Evolutionary conservation across 2,888 invertebrate species (phyloP).

Genomic region (Tuberolachnus salignus): DNA sequence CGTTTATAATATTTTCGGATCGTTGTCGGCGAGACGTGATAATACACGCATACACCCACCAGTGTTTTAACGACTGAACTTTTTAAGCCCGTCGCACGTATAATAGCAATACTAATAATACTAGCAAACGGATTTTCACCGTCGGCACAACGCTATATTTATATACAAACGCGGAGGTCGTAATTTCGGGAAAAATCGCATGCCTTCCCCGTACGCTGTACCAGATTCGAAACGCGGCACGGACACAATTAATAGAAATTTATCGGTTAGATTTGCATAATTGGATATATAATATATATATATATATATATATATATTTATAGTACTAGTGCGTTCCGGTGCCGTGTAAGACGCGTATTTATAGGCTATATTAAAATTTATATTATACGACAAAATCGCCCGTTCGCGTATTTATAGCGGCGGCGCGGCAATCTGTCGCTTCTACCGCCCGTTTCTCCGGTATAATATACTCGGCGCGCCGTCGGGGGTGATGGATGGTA

Average conservation of each 20-base stretch:
- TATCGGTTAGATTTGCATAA: slow-evolving; percentile 55
- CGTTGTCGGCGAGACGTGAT: too few species aligned
- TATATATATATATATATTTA: too few species aligned
- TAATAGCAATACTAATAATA: too few species aligned
- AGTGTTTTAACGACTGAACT: background rate
- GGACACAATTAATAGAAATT: slow-evolving; percentile 56
- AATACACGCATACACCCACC: too few species aligned
- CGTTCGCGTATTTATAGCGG: background rate
- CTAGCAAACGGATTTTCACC: slow-evolving; percentile 45
- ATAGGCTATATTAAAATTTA: too few species aligned
- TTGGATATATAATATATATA: slow-evolving; percentile 44
- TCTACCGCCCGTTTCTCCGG: background rate
- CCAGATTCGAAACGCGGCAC: background rate
- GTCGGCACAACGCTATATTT: background rate
- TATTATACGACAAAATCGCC: too few species aligned
- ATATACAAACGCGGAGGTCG: background rate
- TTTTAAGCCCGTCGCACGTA: slow-evolving; percentile 49
- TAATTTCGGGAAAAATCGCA: slow-evolving; percentile 18
- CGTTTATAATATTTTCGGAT: too few species aligned
- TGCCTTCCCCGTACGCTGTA: background rate
- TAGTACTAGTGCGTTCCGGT: background rate
- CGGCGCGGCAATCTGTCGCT: slow-evolving; percentile 32
- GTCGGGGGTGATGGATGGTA: slow-evolving; percentile 44
- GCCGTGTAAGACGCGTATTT: background rate
- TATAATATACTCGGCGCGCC: too few species aligned